Base-by-base conservation (phyloP, 2,113 vertebrate species). In the Hemiprocne comata region DNA sequence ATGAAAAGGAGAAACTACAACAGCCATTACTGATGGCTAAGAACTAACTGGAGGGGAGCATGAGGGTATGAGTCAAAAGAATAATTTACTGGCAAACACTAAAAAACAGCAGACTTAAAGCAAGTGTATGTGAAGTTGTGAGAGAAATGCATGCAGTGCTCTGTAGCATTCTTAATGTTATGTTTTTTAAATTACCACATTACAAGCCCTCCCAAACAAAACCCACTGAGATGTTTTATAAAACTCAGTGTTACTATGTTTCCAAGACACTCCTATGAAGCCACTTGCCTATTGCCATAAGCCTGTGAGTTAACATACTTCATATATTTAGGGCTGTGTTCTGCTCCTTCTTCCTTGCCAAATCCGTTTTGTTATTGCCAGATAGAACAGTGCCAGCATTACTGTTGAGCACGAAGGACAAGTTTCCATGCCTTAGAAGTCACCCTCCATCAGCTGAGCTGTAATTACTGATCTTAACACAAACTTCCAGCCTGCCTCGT, bases 341-440 rank as follows among this genome's bases (percentile, higher is more conserved):
- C 64, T 84, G 26, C 36, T 70, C 10, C 40, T 85, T 44, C 29
- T 70, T 9, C 60, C 19, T 57, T 73, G 15, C 19, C 71, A 80
- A 28, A 9, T 34, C 10, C 14, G 38, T 50, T 70, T 57, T 44
- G 16, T 53, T 50, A 26, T 60, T 29, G 44, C 11, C 53, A 36
- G 67, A 20, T 77, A 25, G 2, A 73, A 29, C 11, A 90, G 9
- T 28, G 24, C 4, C 65, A 51, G 48, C 0, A 0, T 17, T 77
- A 54, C 23, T 10, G 0, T 3, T 60, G 28, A 65, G 8, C 38
- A 20, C 29, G 36, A 54, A 77, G n/a, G 50, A 74, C 23, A 81
- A 78, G 18, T 53, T 80, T 66, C 75, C 38, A 31, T 29, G 24
- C 42, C 23, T 34, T 31, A 17, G 85, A 88, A 84, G 38, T 78